Evolutionary conservation across 1,140 invertebrate genomes (phyloP).

Genomic region (Artemia franciscana): DNA sequence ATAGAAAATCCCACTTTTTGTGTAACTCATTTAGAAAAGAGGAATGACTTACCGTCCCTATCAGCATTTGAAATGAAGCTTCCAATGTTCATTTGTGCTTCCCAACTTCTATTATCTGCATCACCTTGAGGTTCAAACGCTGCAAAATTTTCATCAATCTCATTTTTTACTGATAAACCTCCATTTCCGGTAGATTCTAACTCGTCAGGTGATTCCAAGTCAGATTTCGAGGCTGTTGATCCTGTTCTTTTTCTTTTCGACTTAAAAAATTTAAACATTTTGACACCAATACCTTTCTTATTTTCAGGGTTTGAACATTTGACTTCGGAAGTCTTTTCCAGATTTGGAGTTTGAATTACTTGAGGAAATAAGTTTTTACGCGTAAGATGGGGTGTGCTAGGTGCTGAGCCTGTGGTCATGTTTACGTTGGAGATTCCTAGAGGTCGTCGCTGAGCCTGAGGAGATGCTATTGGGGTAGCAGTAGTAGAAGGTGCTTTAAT

Average conservation of each 20-base stretch:
- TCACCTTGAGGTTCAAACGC: neutral
- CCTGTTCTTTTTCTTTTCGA: neutral
- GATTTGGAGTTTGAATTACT: neutral
- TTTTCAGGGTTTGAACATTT: neutral
- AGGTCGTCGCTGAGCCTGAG: neutral
- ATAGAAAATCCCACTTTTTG: too few species aligned
- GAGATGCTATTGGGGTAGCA: neutral
- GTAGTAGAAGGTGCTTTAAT: neutral
- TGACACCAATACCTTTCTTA: neutral
- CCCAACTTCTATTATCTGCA: neutral
- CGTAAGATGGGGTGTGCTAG: neutral
- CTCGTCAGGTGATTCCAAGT: neutral
- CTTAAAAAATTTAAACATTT: neutral
- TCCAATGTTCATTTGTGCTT: neutral
- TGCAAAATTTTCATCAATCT: neutral
- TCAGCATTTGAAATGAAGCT: too few species aligned
- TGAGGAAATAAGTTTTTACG: too few species aligned
- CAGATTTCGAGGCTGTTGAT: neutral
- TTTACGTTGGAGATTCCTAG: neutral
- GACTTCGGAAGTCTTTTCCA: neutral
- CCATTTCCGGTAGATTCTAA: neutral
- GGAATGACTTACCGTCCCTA: too few species aligned
- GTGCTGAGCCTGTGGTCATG: neutral
- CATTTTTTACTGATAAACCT: neutral
- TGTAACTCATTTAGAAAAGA: too few species aligned